Base-by-base conservation (phyloP, 2,797 vertebrate genomes). In the Sebastes cheni region DNA sequence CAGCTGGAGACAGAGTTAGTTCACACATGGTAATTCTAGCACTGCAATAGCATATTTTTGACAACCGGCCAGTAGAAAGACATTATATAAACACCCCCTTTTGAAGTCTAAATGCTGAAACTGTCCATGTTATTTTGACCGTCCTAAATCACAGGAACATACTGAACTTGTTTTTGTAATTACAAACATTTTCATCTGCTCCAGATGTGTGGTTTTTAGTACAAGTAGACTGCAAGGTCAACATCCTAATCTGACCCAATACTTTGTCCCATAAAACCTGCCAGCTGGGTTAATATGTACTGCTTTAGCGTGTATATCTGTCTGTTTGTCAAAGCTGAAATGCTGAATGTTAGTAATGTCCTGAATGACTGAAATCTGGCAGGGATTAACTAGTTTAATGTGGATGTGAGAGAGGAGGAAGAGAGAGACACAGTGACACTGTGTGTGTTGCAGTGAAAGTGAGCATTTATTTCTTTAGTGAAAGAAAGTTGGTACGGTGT, bases 231-330 rank as follows among this genome's bases (percentile, higher is more conserved):
- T 5, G 16, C 18, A 14, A 20, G 61, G 61, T 69, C 30, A 74
- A 29, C 68, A 42, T 66, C 68, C 34, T 10, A 25, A 58, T 76
- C 64, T 75, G 85, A 87, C 60, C 82, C 72, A 82, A 64, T 52
- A 84, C 55, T 73, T 18, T 82, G 78, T 39, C 83, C 80, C 14
- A 58, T 82, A 67, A 85, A 86, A 77, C 23, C 36, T 82, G 67
- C 29, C 75, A 78, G 72, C 81, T 84, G 86, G 78, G 68, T 82
- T 64, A 61, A 73, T 62, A 42, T 72, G 58, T 75, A 14, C 78
- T 4, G 72, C 25, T 64, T 46, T 18, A 54, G 32, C 8, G 68
- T 59, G 18, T 8, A 4, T 18, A 8, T 34, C 71, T 56, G 16
- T 50, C 27, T 36, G 23, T 62, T 0, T n/a, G 36, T 46, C 70